phyloP scores from a whole-genome alignment of 2,113 vertebrate species.

The Xenotilapia flavipinnis region DNA sequence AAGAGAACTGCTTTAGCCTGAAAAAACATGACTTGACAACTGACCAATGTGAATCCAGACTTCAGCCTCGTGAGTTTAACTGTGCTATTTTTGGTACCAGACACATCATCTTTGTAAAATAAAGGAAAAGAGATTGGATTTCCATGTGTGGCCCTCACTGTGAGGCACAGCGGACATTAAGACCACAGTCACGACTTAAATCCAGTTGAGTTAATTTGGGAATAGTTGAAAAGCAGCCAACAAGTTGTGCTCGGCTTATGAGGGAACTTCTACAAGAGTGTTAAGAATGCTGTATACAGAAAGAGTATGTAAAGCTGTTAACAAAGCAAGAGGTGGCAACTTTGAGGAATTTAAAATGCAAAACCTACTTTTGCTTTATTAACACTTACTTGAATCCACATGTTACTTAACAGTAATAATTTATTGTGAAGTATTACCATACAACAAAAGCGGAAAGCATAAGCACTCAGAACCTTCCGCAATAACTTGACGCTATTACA shows the following conservation, averaged over 20 bases:
- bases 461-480: neutral
- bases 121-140: neutral
- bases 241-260: neutral
- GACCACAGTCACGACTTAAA: neutral
- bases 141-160: neutral
- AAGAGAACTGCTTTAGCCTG: neutral
- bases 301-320: neutral
- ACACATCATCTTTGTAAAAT: neutral
- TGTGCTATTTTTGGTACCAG: neutral
- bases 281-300: neutral
- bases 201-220: neutral
- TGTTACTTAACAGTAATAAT: neutral
- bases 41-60: neutral
- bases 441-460: neutral
- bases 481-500: neutral
- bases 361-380: neutral
- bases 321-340: neutral
- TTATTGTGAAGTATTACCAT: rapidly evolving
- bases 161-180: neutral
- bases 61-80: neutral
- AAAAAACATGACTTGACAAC: neutral
- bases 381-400: neutral
- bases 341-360: neutral
- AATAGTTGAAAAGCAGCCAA: neutral
- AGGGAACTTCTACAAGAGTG: neutral